These are phyloP conservation scores for Arnoldichthys spilopterus DNA, from an alignment of 2,797 vertebrate genomes.

Conservation along the genomic window DNA sequence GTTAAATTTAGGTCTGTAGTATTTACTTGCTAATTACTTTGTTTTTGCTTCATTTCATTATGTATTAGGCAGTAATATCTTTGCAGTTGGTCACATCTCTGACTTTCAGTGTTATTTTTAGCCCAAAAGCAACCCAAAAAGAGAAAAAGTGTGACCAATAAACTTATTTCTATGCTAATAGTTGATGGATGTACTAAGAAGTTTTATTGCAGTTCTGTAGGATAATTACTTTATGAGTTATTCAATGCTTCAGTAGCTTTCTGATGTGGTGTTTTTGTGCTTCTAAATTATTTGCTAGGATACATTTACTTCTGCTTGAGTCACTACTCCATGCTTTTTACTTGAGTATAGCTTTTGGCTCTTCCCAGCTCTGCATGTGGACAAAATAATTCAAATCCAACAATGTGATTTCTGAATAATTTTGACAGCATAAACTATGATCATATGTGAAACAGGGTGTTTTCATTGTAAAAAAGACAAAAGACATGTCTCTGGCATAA, in stretches of 20 bases:
- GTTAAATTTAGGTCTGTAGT: too few relatives aligned
- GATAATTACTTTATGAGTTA: background rate
- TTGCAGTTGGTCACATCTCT: background rate
- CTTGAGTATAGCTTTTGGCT: too few relatives aligned
- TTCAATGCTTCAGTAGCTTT: background rate
- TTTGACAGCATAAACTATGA: background rate
- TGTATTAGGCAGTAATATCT: constrained; percentile 21
- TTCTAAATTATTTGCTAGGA: background rate
- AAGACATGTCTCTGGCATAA: background rate
- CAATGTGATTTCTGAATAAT: background rate
- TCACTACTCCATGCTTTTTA: background rate
- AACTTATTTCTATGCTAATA: background rate
- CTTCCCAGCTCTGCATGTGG: background rate
- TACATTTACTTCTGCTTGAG: background rate
- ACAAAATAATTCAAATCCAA: background rate
- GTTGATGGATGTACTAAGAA: background rate
- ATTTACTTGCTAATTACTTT: too few relatives aligned
- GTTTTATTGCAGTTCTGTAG: background rate
- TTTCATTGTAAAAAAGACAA: background rate
- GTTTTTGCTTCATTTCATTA: background rate
- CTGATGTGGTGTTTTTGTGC: background rate
- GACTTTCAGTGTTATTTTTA: background rate
- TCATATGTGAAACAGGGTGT: background rate
- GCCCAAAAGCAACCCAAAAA: background rate
- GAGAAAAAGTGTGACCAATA: background rate